phyloP scores from a whole-genome alignment of 1,140 invertebrate genomes.

The Anadara kagoshimensis region DNA sequence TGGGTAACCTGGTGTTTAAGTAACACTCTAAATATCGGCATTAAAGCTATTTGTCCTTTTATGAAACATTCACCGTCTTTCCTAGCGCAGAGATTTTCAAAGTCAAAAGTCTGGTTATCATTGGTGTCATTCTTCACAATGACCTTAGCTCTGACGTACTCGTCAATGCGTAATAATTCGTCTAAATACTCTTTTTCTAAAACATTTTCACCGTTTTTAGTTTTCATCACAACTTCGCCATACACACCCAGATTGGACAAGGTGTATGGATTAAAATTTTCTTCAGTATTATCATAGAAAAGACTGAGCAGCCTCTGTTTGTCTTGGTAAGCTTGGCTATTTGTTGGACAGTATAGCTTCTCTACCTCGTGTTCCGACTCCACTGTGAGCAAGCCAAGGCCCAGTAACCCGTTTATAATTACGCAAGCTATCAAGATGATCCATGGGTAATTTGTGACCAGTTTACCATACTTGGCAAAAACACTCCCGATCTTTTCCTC shows the following conservation, averaged over 20 bases:
- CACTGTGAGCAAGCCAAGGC: background rate
- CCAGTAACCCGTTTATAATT: background rate
- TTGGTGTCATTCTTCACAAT: background rate
- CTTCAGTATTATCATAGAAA: background rate
- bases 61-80: background rate
- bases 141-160: background rate
- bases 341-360: conserved; percentile 3
- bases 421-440: background rate
- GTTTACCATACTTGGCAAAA: conserved; percentile 11
- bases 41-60: background rate
- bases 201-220: conserved; percentile 12
- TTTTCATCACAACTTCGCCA: conserved; percentile 3
- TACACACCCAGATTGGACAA: background rate
- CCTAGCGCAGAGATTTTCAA: background rate
- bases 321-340: background rate
- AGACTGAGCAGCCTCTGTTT: background rate
- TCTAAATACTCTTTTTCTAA: background rate
- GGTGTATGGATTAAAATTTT: conserved; percentile 4
- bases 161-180: background rate
- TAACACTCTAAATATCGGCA: background rate
- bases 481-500: conserved; percentile 4
- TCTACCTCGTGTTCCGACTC: background rate
- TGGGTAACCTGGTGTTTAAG: background rate
- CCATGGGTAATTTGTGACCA: conserved; percentile 2
- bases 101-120: background rate